These are phyloP conservation scores for Boloria selene DNA, from an alignment of 2,888 invertebrate genomes.

Conservation along the genomic window DNA sequence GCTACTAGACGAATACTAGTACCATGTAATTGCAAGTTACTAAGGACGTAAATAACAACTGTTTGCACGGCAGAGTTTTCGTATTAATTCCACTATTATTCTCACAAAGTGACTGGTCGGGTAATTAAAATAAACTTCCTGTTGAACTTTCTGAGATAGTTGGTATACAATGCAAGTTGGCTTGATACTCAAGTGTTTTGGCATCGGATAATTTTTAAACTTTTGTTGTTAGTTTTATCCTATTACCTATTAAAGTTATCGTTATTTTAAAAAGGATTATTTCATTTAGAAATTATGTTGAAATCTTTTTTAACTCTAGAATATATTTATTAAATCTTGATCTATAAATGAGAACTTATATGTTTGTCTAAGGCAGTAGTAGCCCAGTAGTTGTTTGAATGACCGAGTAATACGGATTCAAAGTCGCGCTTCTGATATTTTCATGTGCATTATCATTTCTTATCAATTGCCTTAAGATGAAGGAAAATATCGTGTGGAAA, in stretches of 20 bases:
- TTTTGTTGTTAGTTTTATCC: conserved; percentile 8
- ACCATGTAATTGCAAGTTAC: conserved; percentile 1
- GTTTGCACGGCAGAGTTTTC: conserved; percentile 30
- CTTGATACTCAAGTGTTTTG: conserved; percentile 30
- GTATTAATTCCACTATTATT: conserved; percentile 43
- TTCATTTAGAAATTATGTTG: too few species aligned
- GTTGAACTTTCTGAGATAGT: conserved; percentile 36
- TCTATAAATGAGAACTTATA: too few species aligned
- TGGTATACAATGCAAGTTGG: conserved; percentile 30
- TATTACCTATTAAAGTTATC: background rate
- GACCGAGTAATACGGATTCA: too few species aligned
- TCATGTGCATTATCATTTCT: too few species aligned
- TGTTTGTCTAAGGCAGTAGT: too few species aligned
- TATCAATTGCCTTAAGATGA: too few species aligned
- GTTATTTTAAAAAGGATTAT: background rate
- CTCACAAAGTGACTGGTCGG: conserved; percentile 26
- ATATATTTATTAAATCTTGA: too few species aligned
- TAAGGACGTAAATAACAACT: conserved; percentile 29
- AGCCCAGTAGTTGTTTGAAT: too few species aligned
- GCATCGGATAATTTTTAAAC: conserved; percentile 27
- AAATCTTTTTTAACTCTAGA: too few species aligned
- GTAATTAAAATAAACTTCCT: conserved; percentile 52
- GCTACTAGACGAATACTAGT: too few species aligned
- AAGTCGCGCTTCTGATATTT: too few species aligned
- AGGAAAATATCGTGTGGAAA: too few species aligned